phyloP scores from a whole-genome alignment of 2,113 vertebrate genomes.

The Heterotilapia buettikoferi region DNA sequence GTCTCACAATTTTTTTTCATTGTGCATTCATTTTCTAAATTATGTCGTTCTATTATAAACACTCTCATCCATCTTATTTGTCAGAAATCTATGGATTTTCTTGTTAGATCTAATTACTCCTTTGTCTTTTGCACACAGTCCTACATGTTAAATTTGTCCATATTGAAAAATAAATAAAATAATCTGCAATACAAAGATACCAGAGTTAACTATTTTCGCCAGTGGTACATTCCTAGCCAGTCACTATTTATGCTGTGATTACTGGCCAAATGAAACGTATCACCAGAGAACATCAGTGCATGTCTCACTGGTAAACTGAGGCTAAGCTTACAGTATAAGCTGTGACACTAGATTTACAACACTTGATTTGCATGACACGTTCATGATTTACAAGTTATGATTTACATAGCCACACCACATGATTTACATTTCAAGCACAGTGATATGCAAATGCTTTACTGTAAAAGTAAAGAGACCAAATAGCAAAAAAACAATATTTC shows the following conservation, averaged over 20 bases:
- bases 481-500: neutral
- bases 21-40: neutral
- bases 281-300: accelerated
- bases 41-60: neutral
- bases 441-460: neutral
- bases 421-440: neutral
- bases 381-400: neutral
- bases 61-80: neutral
- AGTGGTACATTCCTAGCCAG: neutral
- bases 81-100: neutral
- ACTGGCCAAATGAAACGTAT: accelerated
- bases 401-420: accelerated
- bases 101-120: neutral
- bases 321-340: neutral
- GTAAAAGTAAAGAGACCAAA: neutral
- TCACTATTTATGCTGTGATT: neutral
- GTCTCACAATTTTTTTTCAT: neutral
- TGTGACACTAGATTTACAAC: neutral
- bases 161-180: neutral
- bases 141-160: accelerated
- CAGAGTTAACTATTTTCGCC: neutral
- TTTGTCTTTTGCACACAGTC: neutral
- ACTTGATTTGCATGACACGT: neutral
- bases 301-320: neutral
- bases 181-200: accelerated